Percentiles rank a stretch among this genome's conserved stretches.
Evolutionary conservation across 2,888 invertebrate genomes (phyloP).

Genomic region (Eulithis testata): DNA sequence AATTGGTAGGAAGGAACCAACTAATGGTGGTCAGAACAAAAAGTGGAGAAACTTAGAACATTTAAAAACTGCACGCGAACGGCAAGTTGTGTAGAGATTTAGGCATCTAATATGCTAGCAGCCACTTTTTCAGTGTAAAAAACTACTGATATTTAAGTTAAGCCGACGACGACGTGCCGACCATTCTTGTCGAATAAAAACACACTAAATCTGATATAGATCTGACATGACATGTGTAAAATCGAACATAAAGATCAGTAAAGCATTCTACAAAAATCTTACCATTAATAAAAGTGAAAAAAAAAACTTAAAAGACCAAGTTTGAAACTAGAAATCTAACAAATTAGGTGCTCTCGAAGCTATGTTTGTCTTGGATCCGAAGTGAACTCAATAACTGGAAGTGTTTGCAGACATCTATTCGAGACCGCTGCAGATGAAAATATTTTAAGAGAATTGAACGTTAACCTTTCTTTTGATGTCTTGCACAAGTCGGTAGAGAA

Average conservation of each 20-base stretch:
- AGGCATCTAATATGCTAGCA: too few relatives aligned
- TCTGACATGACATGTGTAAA: too few relatives aligned
- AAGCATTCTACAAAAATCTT: not conserved
- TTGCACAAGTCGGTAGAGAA: not conserved
- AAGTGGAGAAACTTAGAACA: too few relatives aligned
- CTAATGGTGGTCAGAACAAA: too few relatives aligned
- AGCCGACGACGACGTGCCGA: too few relatives aligned
- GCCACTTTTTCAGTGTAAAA: too few relatives aligned
- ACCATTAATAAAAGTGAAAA: not conserved
- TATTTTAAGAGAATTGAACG: constrained; percentile 3
- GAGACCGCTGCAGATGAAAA: constrained; percentile 10
- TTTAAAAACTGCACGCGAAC: too few relatives aligned
- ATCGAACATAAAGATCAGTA: not conserved
- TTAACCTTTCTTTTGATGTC: not conserved
- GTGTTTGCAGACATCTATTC: constrained; percentile 19
- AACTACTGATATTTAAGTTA: too few relatives aligned
- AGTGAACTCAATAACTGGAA: constrained; percentile 20
- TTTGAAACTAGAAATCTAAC: constrained; percentile 1
- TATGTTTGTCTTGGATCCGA: constrained; percentile 8
- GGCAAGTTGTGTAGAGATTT: too few relatives aligned
- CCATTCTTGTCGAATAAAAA: not conserved
- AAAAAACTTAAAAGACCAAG: not conserved
- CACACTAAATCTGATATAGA: not conserved
- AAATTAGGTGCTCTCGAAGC: not conserved
- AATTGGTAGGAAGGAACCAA: too few relatives aligned